A percentile compares a stretch with the other conserved stretches of the same genome.
Evolutionary conservation across 2,797 vertebrate genomes (phyloP).

Genomic region (Phyllotis vaccarum): DNA sequence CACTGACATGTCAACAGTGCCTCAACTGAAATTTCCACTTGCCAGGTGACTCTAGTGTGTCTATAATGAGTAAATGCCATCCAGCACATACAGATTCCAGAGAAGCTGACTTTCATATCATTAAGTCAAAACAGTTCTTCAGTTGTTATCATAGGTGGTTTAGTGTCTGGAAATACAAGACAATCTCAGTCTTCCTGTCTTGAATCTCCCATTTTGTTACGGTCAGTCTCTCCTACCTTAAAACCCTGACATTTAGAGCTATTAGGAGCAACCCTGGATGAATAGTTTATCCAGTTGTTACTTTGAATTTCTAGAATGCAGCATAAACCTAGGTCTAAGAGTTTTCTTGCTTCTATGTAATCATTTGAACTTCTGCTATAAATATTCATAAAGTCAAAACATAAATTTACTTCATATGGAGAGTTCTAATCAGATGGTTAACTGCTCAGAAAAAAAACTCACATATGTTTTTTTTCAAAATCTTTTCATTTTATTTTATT

Average conservation of each 20-base stretch:
- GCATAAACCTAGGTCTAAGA: neutral
- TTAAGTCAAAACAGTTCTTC: constrained; percentile 66
- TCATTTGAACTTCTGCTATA: constrained; percentile 17
- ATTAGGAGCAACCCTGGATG: neutral
- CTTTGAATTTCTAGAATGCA: neutral
- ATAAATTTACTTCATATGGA: neutral
- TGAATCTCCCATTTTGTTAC: constrained; percentile 58
- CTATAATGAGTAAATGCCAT: neutral
- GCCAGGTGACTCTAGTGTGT: neutral
- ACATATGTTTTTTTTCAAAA: constrained; percentile 26
- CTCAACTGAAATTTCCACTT: neutral
- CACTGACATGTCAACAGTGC: neutral
- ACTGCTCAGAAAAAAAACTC: neutral
- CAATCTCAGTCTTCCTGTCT: neutral
- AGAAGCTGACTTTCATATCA: constrained; percentile 64
- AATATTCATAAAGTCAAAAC: constrained; percentile 50
- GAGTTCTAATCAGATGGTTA: constrained; percentile 59
- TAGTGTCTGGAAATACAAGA: constrained; percentile 52
- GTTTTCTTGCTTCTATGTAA: constrained; percentile 3
- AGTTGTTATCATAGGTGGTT: constrained; percentile 49
- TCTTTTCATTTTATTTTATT: constrained; percentile 38
- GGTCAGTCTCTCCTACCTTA: neutral
- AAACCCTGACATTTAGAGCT: neutral
- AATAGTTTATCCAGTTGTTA: neutral
- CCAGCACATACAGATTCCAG: neutral